Evolutionary conservation across 2,888 invertebrate species (phyloP), one percentile per base, ranked within the genome.

Genomic region (Troides oblongomaculatus): DNA sequence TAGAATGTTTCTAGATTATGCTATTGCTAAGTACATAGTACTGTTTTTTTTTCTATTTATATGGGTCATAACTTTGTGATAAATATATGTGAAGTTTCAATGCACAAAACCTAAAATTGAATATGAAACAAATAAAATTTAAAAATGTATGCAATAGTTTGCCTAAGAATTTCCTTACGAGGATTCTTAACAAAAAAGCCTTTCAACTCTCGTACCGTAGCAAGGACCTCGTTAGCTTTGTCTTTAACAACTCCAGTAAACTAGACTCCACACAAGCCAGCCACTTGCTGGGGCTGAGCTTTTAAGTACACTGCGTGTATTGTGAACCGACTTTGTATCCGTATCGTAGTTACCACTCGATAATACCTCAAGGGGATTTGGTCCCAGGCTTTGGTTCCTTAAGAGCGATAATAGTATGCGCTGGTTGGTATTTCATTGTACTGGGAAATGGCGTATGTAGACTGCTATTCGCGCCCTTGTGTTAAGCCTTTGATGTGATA

Each of bases 221-320:
- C 68, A 72, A 73, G 68, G 64, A 68, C 74, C 73, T 79, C 76
- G 75, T 77, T 78, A 77, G 72, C 68, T 66, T 66, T 71, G 72
- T 73, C 75, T 74, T 72, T 70, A 70, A 72, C 70, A 70, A 72
- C 72, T 71, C 73, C 67, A 69, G 71, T 72, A 73, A 71, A 71
- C 73, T 66, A 73, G 74, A 68, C 64, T 72, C 78, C 72, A 72
- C 76, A 74, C 73, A 77, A 76, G 73, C 67, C 73, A 63, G 70
- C 73, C 73, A 74, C 74, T 76, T 64, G 70, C 74, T 70, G 73
- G 75, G 75, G 75, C 73, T 74, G 73, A 73, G 72, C 72, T 72
- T 72, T 75, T 73, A 71, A 73, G 74, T 74, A 74, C 73, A 72
- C 75, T 72, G 66, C 69, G 66, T 73, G 39, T 73, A 75, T 68